Evolutionary conservation across 1,140 invertebrate species (phyloP).

Genomic region (Lethrus apterus): DNA sequence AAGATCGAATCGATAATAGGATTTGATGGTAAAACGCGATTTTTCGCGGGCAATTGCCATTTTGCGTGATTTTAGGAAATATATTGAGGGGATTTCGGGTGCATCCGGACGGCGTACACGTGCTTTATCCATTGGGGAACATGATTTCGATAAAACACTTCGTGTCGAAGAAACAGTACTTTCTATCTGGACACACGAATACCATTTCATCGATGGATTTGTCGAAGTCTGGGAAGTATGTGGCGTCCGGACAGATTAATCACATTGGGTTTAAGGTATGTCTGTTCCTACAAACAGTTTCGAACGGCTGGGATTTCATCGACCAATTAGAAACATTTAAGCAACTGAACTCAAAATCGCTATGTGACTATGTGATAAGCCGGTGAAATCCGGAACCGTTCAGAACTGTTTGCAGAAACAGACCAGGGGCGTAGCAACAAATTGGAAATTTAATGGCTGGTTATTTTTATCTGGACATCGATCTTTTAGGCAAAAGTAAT

Average conservation of each 20-base stretch:
- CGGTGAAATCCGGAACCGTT: too few species aligned
- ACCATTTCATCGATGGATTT: conserved; percentile 73
- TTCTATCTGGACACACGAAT: conserved; percentile 78
- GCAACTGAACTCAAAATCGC: background rate
- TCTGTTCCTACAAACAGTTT: background rate
- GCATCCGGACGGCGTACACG: conserved; percentile 68
- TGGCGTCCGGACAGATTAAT: conserved; percentile 84
- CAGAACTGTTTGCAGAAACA: too few species aligned
- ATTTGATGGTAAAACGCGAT: conserved; percentile 55
- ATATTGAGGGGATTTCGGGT: conserved; percentile 62
- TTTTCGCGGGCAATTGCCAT: conserved; percentile 4
- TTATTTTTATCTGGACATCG: too few species aligned
- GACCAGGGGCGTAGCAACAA: too few species aligned
- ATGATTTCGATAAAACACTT: conserved; percentile 76
- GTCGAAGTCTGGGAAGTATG: conserved; percentile 63
- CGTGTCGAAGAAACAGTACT: conserved; percentile 61
- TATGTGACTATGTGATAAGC: background rate
- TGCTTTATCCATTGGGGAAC: conserved; percentile 78
- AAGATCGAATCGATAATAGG: conserved; percentile 60
- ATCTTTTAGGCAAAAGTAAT: conserved; percentile 65
- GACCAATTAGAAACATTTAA: too few species aligned
- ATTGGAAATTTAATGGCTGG: too few species aligned
- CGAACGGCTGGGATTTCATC: background rate
- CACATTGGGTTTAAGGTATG: conserved; percentile 80
- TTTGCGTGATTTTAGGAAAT: conserved; percentile 46